These are phyloP conservation scores for Asteroscopus sphinx DNA, from an alignment of 2,888 invertebrate species.

Conservation along the genomic window DNA sequence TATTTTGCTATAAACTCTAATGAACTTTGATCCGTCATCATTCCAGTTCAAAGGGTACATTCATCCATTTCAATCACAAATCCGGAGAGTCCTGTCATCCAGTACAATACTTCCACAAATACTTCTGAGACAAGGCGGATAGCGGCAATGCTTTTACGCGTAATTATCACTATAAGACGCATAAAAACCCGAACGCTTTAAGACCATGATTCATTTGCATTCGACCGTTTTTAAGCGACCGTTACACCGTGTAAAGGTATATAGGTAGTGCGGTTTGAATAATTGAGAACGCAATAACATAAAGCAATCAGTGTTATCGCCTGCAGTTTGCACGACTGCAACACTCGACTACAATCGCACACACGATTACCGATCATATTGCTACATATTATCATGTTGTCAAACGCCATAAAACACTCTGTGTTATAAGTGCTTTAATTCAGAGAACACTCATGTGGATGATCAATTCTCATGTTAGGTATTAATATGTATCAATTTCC, in stretches of 20 bases:
- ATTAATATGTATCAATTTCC: too few relatives aligned
- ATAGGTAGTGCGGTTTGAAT: conserved; percentile 43
- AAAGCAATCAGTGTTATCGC: conserved; percentile 52
- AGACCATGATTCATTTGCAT: conserved; percentile 26
- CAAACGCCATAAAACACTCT: conserved; percentile 11
- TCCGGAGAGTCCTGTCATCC: neutral
- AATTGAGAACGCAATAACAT: conserved; percentile 55
- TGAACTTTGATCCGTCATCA: conserved; percentile 1
- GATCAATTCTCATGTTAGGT: too few relatives aligned
- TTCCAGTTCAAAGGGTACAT: conserved; percentile 3
- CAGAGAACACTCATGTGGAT: too few relatives aligned
- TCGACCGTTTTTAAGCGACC: conserved; percentile 32
- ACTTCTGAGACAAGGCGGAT: neutral
- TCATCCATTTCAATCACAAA: neutral
- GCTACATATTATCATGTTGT: conserved; percentile 13
- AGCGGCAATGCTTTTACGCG: neutral
- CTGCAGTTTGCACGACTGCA: conserved; percentile 33
- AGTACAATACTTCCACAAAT: too few relatives aligned
- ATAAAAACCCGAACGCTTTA: too few relatives aligned
- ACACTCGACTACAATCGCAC: conserved; percentile 18
- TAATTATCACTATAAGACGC: conserved; percentile 14
- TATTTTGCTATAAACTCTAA: conserved; percentile 3
- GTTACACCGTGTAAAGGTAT: conserved; percentile 31
- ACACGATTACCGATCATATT: conserved; percentile 31
- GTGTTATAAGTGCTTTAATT: neutral